phyloP scores from a whole-genome alignment of 2,888 invertebrate genomes.

The Aplocera efformata region DNA sequence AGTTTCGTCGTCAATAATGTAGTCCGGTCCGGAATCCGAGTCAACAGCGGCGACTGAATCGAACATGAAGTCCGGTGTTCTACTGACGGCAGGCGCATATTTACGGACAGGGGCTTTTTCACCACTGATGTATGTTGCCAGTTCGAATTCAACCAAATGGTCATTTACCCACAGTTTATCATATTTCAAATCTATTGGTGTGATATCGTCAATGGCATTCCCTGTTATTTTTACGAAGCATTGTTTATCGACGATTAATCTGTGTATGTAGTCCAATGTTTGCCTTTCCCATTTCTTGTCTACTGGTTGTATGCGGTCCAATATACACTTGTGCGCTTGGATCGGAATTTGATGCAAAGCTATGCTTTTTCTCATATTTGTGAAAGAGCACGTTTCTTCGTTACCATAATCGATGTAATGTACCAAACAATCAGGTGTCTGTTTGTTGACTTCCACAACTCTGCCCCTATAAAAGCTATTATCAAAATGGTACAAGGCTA shows the following conservation, averaged over 20 bases:
- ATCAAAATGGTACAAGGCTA: slow-evolving; percentile 84
- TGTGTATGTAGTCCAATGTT: slow-evolving; percentile 83
- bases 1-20: slow-evolving; percentile 13
- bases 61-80: neutral
- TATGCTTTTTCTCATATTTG: slow-evolving; percentile 81
- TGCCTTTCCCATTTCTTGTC: slow-evolving; percentile 65
- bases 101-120: slow-evolving; percentile 48
- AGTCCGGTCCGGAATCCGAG: slow-evolving; percentile 46
- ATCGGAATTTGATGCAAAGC: slow-evolving; percentile 83
- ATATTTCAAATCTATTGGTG: slow-evolving; percentile 58
- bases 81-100: slow-evolving; percentile 33
- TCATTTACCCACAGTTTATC: slow-evolving; percentile 68
- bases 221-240: slow-evolving; percentile 73
- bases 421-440: slow-evolving; percentile 70
- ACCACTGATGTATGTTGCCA: slow-evolving; percentile 60
- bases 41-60: slow-evolving; percentile 21
- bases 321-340: slow-evolving; percentile 82
- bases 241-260: slow-evolving; percentile 77
- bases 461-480: slow-evolving; percentile 86
- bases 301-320: slow-evolving; percentile 62
- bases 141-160: slow-evolving; percentile 67
- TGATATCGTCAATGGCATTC: slow-evolving; percentile 45
- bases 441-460: slow-evolving; percentile 67
- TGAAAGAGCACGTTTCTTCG: slow-evolving; percentile 81
- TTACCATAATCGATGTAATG: slow-evolving; percentile 93